A percentile compares a stretch with the other conserved stretches of the same genome.
Conservation (phyloP, 2,888 invertebrate species). For the Xanthia togata region DNA sequence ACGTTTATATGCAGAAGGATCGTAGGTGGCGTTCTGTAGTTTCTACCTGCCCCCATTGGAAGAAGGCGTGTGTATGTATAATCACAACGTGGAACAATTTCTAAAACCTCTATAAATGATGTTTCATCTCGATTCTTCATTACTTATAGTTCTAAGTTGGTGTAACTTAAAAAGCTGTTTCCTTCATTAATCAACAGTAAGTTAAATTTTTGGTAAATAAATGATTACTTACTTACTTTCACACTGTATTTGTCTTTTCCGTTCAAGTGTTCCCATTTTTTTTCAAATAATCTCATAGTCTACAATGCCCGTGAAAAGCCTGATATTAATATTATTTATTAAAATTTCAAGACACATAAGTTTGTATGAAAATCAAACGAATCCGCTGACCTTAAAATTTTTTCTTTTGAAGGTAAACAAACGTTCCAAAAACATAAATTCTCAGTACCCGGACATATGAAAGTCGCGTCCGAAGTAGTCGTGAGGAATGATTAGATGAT, state of each 20-base stretch:
- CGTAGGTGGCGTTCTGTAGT: too few relatives aligned
- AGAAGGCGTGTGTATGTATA: background rate
- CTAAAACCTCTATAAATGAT: background rate
- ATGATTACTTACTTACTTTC: too few relatives aligned
- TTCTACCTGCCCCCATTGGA: too few relatives aligned
- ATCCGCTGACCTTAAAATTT: background rate
- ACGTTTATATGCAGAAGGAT: too few relatives aligned
- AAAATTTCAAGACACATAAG: background rate
- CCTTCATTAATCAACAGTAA: too few relatives aligned
- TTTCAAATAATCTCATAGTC: too few relatives aligned
- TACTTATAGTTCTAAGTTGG: background rate
- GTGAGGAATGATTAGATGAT: slow-evolving; percentile 60
- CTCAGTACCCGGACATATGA: slow-evolving; percentile 56
- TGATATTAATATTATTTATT: background rate
- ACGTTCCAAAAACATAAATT: slow-evolving; percentile 35
- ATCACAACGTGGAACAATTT: background rate
- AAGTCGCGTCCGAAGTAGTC: slow-evolving; percentile 55
- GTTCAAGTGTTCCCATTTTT: too few relatives aligned
- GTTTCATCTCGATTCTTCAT: background rate
- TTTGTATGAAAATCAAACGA: background rate
- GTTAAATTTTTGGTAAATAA: too few relatives aligned
- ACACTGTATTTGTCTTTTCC: background rate
- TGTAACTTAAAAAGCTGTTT: background rate
- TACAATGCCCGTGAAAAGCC: background rate
- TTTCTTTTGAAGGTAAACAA: slow-evolving; percentile 32